phyloP scores from a whole-genome alignment of 1,140 invertebrate genomes.

The Apis cerana region DNA sequence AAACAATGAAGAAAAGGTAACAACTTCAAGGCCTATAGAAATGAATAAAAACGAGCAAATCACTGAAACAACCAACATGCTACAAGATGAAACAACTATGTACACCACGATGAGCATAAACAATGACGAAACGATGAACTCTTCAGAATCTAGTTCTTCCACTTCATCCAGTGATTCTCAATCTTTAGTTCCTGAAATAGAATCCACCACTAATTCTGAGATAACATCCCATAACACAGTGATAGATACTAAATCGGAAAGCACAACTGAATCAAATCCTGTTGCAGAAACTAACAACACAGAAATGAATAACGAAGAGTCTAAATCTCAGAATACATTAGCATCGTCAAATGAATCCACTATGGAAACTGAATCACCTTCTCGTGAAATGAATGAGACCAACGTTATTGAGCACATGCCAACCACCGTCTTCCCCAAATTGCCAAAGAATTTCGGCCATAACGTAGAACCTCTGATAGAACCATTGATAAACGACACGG shows the following conservation, averaged over 20 bases:
- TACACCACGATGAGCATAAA: not conserved
- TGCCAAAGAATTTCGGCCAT: slow-evolving; percentile 71
- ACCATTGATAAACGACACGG: slow-evolving; percentile 50
- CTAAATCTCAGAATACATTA: not conserved
- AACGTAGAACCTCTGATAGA: slow-evolving; percentile 72
- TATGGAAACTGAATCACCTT: not conserved
- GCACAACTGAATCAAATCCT: not conserved
- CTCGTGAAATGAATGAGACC: slow-evolving; percentile 61
- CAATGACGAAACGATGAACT: not conserved
- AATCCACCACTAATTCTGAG: not conserved
- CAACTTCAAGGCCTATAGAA: not conserved
- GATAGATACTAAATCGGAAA: not conserved
- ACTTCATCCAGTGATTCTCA: not conserved
- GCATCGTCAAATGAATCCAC: not conserved
- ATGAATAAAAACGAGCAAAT: not conserved
- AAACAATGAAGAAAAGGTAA: not conserved
- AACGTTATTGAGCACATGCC: slow-evolving; percentile 66
- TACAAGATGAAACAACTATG: not conserved
- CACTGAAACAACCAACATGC: not conserved
- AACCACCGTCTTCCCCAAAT: slow-evolving; percentile 63
- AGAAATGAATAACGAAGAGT: not conserved
- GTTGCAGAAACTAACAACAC: not conserved
- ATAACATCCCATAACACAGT: not conserved
- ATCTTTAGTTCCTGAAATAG: not conserved
- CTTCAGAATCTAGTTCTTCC: not conserved